phyloP scores from a whole-genome alignment of 2,113 vertebrate genomes.

The Motacilla alba region DNA sequence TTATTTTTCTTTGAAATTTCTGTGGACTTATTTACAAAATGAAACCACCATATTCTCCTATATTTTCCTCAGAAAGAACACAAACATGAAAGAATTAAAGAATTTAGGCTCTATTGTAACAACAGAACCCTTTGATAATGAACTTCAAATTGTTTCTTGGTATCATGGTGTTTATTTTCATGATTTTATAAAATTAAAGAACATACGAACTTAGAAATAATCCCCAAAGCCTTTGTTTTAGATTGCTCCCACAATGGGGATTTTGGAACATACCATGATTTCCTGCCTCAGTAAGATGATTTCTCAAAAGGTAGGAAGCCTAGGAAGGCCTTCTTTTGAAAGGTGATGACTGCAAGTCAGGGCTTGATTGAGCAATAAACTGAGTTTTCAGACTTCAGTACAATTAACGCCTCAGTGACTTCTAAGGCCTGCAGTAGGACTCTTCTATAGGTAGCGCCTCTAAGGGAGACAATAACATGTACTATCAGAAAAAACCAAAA shows the following conservation, averaged over 20 bases:
- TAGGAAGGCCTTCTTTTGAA: not conserved
- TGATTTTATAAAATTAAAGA: not conserved
- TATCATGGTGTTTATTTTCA: not conserved
- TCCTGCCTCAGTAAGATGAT: not conserved
- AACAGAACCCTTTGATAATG: not conserved
- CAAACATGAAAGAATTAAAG: not conserved
- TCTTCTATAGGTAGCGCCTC: not conserved
- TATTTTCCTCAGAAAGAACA: not conserved
- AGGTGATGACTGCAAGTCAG: not conserved
- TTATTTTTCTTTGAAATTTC: not conserved
- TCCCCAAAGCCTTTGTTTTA: not conserved
- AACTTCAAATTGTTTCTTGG: not conserved
- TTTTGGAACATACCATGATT: not conserved
- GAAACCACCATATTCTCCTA: not conserved
- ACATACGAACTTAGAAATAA: not conserved
- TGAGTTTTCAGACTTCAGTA: not conserved
- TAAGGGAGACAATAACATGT: not conserved
- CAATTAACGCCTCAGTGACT: not conserved
- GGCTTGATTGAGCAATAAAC: not conserved
- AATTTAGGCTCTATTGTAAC: not conserved
- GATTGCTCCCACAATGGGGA: not conserved
- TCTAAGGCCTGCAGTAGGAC: not conserved
- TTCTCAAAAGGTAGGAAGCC: not conserved
- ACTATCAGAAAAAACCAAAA: not conserved
- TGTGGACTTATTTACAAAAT: not conserved